Evolutionary conservation across 2,888 invertebrate species (phyloP).

Genomic region (Perizoma affinitatum): DNA sequence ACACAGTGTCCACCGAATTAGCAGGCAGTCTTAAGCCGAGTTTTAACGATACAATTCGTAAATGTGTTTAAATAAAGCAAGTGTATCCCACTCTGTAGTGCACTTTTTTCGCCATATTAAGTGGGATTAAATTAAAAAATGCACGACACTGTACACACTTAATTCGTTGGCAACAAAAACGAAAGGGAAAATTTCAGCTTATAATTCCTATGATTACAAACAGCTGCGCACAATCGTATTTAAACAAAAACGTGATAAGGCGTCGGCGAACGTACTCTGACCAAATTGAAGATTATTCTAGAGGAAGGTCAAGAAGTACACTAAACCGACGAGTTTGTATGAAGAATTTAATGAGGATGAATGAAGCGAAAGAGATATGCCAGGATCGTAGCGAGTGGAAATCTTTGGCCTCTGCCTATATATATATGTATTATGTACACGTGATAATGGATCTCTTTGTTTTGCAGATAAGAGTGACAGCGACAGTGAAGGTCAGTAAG

Average conservation of each 20-base stretch:
- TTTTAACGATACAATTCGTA: not conserved
- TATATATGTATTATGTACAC: not conserved
- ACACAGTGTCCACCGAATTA: too few relatives aligned
- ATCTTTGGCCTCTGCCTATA: not conserved
- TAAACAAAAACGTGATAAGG: conserved; percentile 4
- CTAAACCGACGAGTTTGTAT: too few relatives aligned
- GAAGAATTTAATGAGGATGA: too few relatives aligned
- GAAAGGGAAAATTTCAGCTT: not conserved
- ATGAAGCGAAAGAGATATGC: too few relatives aligned
- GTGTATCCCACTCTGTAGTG: too few relatives aligned
- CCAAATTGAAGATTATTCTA: too few relatives aligned
- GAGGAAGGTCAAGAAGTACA: too few relatives aligned
- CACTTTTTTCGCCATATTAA: too few relatives aligned
- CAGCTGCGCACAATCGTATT: conserved; percentile 4
- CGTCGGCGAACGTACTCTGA: too few relatives aligned
- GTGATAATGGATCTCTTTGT: conserved; percentile 46
- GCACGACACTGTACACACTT: not conserved
- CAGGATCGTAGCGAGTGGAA: too few relatives aligned
- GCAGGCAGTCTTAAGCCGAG: not conserved
- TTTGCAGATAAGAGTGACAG: conserved; percentile 95
- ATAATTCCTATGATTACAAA: conserved; percentile 2
- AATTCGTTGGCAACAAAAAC: not conserved
- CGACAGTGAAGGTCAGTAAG: conserved; percentile 96
- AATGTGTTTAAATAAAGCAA: too few relatives aligned
- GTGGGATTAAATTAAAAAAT: too few relatives aligned